A percentile compares a stretch with the other conserved stretches of the same genome.
Evolutionary conservation across 2,113 vertebrate genomes (phyloP).

Genomic region (Thalassoma bifasciatum): DNA sequence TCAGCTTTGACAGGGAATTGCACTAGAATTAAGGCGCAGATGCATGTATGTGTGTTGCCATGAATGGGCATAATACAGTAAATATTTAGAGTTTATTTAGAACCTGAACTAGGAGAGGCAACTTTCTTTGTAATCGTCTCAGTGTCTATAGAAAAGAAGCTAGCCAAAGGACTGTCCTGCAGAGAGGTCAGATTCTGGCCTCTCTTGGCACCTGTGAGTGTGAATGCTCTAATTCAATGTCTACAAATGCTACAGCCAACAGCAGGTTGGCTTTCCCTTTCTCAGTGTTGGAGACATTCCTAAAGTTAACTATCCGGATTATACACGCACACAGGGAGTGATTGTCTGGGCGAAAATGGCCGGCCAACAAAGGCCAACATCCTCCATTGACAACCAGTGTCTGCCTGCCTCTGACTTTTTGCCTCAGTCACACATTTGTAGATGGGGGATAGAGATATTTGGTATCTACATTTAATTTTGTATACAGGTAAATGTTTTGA

Average conservation of each 20-base stretch:
- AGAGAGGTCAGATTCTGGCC: neutral
- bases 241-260: constrained; percentile 6
- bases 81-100: too few relatives aligned
- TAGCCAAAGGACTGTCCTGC: neutral
- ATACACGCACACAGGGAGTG: constrained; percentile 61
- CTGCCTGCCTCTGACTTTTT: constrained; percentile 44
- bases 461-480: neutral
- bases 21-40: neutral
- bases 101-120: neutral
- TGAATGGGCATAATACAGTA: neutral
- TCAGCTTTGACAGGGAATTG: neutral
- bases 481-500: neutral
- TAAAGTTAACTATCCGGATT: constrained; percentile 66
- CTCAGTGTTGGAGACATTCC: constrained; percentile 64
- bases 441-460: constrained; percentile 8
- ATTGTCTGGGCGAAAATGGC: constrained; percentile 54
- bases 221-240: constrained; percentile 25
- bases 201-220: constrained; percentile 1
- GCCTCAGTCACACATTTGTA: constrained; percentile 24
- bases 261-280: constrained; percentile 40
- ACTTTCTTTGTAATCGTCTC: neutral
- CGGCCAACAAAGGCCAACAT: constrained; percentile 39
- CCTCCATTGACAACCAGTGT: constrained; percentile 28
- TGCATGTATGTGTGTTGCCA: neutral
- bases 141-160: neutral